phyloP scores from a whole-genome alignment of 2,888 invertebrate species.

The Leptarthrus brevirostris region DNA sequence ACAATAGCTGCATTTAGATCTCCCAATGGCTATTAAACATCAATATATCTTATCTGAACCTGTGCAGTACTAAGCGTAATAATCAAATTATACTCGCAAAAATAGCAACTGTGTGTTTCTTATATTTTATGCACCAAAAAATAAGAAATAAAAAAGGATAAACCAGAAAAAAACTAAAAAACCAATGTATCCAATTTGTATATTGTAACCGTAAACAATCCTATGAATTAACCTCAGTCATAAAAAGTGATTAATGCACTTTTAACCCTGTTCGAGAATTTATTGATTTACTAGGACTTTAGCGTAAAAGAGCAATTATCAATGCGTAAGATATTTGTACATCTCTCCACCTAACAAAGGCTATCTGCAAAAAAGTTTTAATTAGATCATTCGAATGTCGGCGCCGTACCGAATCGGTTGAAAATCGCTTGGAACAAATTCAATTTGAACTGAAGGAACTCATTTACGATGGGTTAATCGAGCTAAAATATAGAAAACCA shows the following conservation, averaged over 20 bases:
- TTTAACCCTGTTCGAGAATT: conserved; percentile 7
- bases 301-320: conserved; percentile 37
- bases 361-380: conserved; percentile 24
- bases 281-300: conserved; percentile 36
- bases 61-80: no score
- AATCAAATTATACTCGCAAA: no score
- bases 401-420: conserved; percentile 44
- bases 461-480: conserved; percentile 40
- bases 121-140: no score
- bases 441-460: conserved; percentile 28
- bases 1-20: no score
- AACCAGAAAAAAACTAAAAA: no score
- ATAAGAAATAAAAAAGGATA: no score
- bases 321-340: neutral
- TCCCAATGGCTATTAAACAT: no score
- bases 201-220: neutral
- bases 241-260: conserved; percentile 30
- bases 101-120: no score
- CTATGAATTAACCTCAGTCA: neutral
- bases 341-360: neutral
- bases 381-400: conserved; percentile 39
- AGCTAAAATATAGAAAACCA: conserved; percentile 15
- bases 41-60: no score
- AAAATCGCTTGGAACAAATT: conserved; percentile 48
- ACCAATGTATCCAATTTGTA: neutral